phyloP scores from a whole-genome alignment of 2,888 invertebrate species.

The Adelognathus sp. region DNA sequence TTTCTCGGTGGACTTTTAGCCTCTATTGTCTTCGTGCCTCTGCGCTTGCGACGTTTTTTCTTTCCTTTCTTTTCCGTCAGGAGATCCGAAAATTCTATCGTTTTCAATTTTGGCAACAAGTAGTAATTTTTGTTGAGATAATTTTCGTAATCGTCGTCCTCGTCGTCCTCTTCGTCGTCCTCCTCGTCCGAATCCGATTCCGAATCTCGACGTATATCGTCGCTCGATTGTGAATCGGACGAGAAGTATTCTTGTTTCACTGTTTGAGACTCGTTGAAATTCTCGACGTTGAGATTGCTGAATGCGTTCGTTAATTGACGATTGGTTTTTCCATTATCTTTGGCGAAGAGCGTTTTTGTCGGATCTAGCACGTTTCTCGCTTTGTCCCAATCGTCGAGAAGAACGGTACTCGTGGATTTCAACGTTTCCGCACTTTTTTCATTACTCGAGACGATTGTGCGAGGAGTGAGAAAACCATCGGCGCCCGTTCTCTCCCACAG shows the following conservation, averaged over 20 bases:
- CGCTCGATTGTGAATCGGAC: not conserved
- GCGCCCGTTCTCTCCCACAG: not conserved
- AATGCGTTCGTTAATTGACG: not conserved
- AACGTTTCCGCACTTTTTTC: not conserved
- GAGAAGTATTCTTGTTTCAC: constrained; percentile 17
- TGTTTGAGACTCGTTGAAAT: constrained; percentile 8
- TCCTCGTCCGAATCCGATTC: constrained; percentile 6
- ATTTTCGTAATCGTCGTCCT: not conserved
- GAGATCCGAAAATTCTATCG: constrained; percentile 38
- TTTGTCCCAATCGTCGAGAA: not conserved
- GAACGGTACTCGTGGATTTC: not conserved
- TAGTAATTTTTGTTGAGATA: not conserved
- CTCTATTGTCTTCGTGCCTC: not conserved
- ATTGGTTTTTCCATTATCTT: not conserved
- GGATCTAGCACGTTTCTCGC: not conserved
- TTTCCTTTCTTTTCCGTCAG: not conserved
- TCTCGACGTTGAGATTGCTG: not conserved
- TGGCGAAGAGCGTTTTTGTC: not conserved
- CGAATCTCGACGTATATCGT: not conserved
- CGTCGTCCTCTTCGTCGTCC: not conserved
- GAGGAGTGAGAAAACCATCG: not conserved
- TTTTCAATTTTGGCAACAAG: constrained; percentile 39
- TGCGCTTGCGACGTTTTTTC: not conserved
- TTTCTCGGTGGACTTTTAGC: not conserved
- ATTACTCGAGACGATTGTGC: no score